phyloP scores from a whole-genome alignment of 1,140 invertebrate species.

The Aporrectodea caliginosa region DNA sequence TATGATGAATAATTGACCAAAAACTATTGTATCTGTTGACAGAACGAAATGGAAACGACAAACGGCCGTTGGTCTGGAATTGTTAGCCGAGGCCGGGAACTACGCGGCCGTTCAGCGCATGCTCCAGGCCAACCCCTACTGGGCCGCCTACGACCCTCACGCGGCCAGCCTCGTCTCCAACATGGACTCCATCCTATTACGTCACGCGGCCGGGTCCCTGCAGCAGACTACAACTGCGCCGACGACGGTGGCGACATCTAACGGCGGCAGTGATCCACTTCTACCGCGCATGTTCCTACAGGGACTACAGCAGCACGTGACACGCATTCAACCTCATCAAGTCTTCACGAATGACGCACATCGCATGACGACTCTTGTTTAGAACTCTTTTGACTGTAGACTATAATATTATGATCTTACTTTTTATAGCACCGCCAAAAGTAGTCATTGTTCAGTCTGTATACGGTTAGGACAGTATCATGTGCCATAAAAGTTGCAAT shows the following conservation, averaged over 20 bases:
- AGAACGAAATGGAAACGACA: conserved; percentile 99
- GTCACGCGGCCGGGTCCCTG: conserved; percentile 37
- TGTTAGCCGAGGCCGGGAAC: conserved; percentile 92
- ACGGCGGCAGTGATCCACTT: neutral
- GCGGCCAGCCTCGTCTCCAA: conserved; percentile 49
- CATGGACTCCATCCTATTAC: conserved; percentile 54
- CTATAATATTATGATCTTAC: no score
- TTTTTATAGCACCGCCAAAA: no score
- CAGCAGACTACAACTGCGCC: neutral
- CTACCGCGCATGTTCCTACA: neutral
- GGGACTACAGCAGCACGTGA: neutral
- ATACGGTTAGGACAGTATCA: no score
- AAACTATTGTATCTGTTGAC: no score
- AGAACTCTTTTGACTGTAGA: no score
- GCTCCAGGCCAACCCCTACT: conserved; percentile 71
- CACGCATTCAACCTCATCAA: neutral
- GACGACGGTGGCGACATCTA: neutral
- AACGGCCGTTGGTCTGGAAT: conserved; percentile 90
- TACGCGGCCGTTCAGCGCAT: conserved; percentile 93
- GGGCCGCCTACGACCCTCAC: conserved; percentile 57
- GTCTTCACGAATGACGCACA: neutral
- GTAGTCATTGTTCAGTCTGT: no score
- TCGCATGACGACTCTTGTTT: neutral
- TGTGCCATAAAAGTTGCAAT: no score
- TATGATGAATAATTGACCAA: no score